Percentiles rank a stretch among this genome's conserved stretches.
Evolutionary conservation across 1,140 invertebrate species (phyloP).

Genomic region (Glomeris maerens): DNA sequence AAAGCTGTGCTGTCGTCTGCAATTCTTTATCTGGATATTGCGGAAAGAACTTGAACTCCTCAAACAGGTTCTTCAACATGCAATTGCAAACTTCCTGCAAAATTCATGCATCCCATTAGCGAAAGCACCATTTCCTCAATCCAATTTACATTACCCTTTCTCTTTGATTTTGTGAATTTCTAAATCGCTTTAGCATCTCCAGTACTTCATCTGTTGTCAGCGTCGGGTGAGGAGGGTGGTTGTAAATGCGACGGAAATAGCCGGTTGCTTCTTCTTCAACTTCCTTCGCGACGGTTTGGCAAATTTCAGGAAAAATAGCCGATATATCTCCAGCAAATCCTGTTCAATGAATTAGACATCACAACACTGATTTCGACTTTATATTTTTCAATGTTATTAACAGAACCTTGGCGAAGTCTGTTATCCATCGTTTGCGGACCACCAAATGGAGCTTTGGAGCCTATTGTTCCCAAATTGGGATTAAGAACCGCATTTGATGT

Average conservation of each 20-base stretch:
- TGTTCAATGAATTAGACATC: neutral
- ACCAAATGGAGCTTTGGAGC: neutral
- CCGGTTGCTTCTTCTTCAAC: conserved; percentile 96
- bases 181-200: conserved; percentile 88
- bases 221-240: conserved; percentile 84
- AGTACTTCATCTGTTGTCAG: conserved; percentile 82
- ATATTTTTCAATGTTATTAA: too few relatives aligned
- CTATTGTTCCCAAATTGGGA: neutral
- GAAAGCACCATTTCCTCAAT: conserved; percentile 2
- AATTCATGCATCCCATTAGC: neutral
- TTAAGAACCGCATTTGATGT: conserved; percentile 4
- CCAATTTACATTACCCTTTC: conserved; percentile 45
- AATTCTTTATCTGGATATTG: conserved; percentile 98
- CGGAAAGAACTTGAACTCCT: conserved; percentile 95
- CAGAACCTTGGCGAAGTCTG: too few relatives aligned
- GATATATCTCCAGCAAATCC: conserved; percentile 19
- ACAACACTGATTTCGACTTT: neutral
- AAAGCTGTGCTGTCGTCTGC: conserved; percentile 90
- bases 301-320: conserved; percentile 49
- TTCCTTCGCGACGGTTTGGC: conserved; percentile 71
- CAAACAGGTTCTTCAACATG: conserved; percentile 94
- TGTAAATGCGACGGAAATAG: conserved; percentile 96
- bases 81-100: conserved; percentile 75
- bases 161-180: conserved; percentile 72
- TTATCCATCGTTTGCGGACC: neutral